A percentile compares a stretch with the other conserved stretches of the same genome.
phyloP scores from a whole-genome alignment of 2,113 vertebrate genomes.

The Triplophysa tibetana region DNA sequence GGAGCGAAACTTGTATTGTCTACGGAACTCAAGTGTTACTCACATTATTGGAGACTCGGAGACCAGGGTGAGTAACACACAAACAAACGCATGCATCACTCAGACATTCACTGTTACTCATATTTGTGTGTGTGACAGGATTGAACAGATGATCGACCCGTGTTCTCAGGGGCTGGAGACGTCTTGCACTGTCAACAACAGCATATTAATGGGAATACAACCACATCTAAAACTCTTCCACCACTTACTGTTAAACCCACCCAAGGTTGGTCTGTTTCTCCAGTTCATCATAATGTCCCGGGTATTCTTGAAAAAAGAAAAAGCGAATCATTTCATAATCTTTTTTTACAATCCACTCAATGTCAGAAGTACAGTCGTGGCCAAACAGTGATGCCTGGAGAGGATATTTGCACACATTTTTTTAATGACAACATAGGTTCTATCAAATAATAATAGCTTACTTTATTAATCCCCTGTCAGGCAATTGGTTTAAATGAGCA shows the following conservation, averaged over 20 bases:
- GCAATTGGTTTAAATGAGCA: no score
- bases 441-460: no score
- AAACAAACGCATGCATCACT: background rate
- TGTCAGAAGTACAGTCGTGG: no score
- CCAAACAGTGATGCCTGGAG: no score
- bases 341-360: no score
- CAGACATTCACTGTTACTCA: background rate
- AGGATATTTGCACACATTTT: no score
- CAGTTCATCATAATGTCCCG: background rate
- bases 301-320: no score
- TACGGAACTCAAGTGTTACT: constrained; percentile 91
- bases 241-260: constrained; percentile 88
- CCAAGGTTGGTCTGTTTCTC: constrained; percentile 78
- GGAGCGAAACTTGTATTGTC: constrained; percentile 86
- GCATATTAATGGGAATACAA: constrained; percentile 87
- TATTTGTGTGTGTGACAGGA: constrained; percentile 66
- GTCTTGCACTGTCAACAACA: constrained; percentile 84
- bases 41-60: constrained; percentile 86
- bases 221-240: constrained; percentile 92
- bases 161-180: constrained; percentile 92
- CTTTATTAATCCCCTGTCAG: no score
- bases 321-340: no score
- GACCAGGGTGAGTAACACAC: constrained; percentile 81
- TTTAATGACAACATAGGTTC: no score
- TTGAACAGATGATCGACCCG: constrained; percentile 87